A percentile compares a stretch with the other conserved stretches of the same genome.
Evolutionary conservation across 2,888 invertebrate genomes (phyloP).

Genomic region (Nesidiocoris tenuis): DNA sequence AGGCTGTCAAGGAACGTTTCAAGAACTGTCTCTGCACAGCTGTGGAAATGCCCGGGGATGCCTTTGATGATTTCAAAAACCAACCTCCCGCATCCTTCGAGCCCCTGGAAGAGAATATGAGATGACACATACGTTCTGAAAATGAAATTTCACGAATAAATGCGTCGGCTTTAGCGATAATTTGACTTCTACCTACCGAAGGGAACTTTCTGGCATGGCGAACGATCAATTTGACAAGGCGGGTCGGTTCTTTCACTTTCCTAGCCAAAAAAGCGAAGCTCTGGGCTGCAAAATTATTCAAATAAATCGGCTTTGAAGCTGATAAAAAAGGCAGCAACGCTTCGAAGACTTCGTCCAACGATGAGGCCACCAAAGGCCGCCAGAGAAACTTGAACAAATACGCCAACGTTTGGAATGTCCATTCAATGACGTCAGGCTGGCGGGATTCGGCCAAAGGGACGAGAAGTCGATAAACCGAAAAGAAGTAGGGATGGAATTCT

Average conservation of each 20-base stretch:
- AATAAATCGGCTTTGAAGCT: constrained; percentile 74
- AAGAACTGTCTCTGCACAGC: constrained; percentile 71
- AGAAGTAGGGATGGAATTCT: constrained; percentile 86
- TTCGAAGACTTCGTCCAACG: constrained; percentile 71
- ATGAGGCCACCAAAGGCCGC: constrained; percentile 70
- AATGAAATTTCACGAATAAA: no score
- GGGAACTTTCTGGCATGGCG: constrained; percentile 65
- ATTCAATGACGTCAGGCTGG: constrained; percentile 81
- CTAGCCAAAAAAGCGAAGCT: constrained; percentile 93
- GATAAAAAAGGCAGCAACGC: constrained; percentile 74
- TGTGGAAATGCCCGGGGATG: constrained; percentile 80
- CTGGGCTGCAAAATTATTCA: constrained; percentile 92
- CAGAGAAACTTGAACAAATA: constrained; percentile 88
- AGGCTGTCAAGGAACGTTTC: constrained; percentile 66
- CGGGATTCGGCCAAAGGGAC: constrained; percentile 71
- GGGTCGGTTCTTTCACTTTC: constrained; percentile 77
- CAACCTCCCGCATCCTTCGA: constrained; percentile 78
- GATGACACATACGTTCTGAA: no score
- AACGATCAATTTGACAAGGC: constrained; percentile 70
- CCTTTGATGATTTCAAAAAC: constrained; percentile 87
- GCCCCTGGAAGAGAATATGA: constrained; percentile 66
- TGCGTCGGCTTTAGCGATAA: no score
- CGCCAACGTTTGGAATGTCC: constrained; percentile 81
- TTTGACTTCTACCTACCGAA: no score
- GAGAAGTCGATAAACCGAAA: constrained; percentile 70